phyloP scores from a whole-genome alignment of 2,797 vertebrate genomes.

The Arrhamphus sclerolepis region DNA sequence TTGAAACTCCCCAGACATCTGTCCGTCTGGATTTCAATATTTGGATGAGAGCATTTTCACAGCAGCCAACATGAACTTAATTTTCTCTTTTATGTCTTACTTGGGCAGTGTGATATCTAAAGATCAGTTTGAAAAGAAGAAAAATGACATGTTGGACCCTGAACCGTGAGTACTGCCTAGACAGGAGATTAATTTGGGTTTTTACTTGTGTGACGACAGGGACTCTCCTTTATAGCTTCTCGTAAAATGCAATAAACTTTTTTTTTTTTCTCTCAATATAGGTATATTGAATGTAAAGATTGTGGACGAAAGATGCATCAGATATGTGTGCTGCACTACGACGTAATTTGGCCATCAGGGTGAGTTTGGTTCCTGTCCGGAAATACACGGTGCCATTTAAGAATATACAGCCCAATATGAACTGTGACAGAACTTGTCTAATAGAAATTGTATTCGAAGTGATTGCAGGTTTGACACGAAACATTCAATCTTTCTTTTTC shows the following conservation, averaged over 20 bases:
- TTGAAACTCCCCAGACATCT: slow-evolving; percentile 19
- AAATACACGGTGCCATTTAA: neutral
- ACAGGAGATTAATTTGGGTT: neutral
- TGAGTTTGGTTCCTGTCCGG: slow-evolving; percentile 61
- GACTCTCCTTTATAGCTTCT: neutral
- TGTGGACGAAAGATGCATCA: slow-evolving; percentile 99
- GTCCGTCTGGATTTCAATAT: slow-evolving; percentile 14
- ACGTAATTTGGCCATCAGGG: slow-evolving; percentile 98
- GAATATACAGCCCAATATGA: neutral
- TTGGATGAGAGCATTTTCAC: slow-evolving; percentile 6
- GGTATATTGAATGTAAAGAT: slow-evolving; percentile 99
- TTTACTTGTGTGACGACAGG: neutral
- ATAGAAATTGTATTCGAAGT: neutral
- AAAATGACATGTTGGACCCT: slow-evolving; percentile 95
- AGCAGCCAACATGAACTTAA: slow-evolving; percentile 19
- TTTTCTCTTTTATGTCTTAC: slow-evolving; percentile 33
- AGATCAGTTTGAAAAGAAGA: slow-evolving; percentile 99
- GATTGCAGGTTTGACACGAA: slow-evolving; percentile 6
- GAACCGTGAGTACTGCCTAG: slow-evolving; percentile 92
- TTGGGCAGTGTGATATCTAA: slow-evolving; percentile 93
- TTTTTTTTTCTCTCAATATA: slow-evolving; percentile 63
- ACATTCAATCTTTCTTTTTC: slow-evolving; percentile 16
- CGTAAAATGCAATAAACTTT: neutral
- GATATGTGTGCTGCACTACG: slow-evolving; percentile 97
- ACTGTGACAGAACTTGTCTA: neutral